Evolutionary conservation across 2,797 vertebrate genomes (phyloP).

Genomic region (Sebastes melanostomus): DNA sequence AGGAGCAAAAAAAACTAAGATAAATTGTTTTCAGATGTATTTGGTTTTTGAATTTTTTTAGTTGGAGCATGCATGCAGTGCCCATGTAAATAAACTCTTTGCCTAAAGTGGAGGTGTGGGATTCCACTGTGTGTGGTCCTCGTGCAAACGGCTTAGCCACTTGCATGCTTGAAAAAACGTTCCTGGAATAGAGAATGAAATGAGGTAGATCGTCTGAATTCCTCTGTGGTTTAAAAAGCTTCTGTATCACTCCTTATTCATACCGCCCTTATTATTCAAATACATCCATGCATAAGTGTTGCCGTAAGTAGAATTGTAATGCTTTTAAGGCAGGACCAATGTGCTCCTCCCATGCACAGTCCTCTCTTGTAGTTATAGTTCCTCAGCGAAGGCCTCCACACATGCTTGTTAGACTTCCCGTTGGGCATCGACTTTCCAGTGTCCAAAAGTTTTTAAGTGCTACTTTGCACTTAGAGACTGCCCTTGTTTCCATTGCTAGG

Average conservation of each 20-base stretch:
- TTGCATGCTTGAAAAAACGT: constrained; percentile 12
- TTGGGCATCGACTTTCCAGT: constrained; percentile 4
- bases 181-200: constrained; percentile 40
- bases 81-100: constrained; percentile 65
- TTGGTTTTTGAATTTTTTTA: constrained; percentile 23
- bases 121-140: constrained; percentile 67
- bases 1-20: neutral
- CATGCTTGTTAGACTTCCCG: neutral
- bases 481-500: constrained; percentile 2
- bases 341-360: neutral
- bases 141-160: constrained; percentile 16
- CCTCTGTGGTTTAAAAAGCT: constrained; percentile 24
- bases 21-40: constrained; percentile 51
- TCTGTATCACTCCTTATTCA: neutral
- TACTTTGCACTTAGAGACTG: constrained; percentile 5
- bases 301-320: neutral
- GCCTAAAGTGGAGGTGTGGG: constrained; percentile 48
- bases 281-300: neutral
- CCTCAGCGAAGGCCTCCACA: neutral
- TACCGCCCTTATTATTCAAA: neutral
- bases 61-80: constrained; percentile 19
- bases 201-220: constrained; percentile 18
- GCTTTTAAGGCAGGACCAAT: neutral
- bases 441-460: neutral
- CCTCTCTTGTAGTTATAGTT: neutral